phyloP scores from a whole-genome alignment of 2,113 vertebrate species.

The Pteropus alecto region DNA sequence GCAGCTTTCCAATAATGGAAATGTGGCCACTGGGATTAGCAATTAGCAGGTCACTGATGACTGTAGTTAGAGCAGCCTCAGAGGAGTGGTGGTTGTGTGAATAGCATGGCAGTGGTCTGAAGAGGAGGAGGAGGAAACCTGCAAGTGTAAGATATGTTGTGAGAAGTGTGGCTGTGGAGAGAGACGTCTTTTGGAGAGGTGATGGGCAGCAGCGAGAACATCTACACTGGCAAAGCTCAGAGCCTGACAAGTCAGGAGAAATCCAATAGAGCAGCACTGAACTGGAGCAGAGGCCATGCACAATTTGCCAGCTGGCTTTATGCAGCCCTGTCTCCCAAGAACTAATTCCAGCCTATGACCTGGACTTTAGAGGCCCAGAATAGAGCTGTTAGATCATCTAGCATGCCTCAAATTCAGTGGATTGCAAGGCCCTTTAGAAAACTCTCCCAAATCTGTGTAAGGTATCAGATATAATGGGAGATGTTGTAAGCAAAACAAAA shows the following conservation, averaged over 20 bases:
- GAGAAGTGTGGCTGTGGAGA: neutral
- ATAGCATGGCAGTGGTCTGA: neutral
- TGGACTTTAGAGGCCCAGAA: neutral
- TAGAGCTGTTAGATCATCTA: neutral
- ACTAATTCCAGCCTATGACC: neutral
- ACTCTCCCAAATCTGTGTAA: neutral
- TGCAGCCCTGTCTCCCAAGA: neutral
- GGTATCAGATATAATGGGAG: neutral
- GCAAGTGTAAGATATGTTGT: neutral
- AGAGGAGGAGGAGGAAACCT: neutral
- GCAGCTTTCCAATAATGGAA: neutral
- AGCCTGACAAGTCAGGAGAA: neutral
- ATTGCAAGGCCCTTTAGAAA: neutral
- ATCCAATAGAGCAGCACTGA: neutral
- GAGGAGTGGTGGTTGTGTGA: neutral
- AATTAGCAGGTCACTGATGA: constrained; percentile 48
- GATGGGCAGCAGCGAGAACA: neutral
- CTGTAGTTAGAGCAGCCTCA: neutral
- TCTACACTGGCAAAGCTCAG: neutral
- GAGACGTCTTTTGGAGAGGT: neutral
- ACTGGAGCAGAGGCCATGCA: neutral
- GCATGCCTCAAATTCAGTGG: neutral
- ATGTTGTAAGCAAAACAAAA: neutral
- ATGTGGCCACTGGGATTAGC: neutral
- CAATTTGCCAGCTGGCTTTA: neutral